Evolutionary conservation across 2,888 invertebrate species (phyloP).

Genomic region (Agelastica alni): DNA sequence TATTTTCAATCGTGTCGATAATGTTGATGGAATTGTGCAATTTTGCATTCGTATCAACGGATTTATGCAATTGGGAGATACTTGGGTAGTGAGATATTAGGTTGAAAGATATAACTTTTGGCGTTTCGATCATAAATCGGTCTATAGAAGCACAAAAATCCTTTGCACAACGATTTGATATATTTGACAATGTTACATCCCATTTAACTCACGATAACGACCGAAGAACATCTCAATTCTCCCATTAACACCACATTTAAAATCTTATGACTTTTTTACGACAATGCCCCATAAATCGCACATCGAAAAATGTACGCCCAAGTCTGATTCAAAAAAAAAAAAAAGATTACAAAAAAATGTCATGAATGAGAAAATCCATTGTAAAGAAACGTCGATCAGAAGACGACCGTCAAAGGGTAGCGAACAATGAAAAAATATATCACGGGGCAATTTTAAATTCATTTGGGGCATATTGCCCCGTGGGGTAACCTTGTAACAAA

Average conservation of each 20-base stretch:
- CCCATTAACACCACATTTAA: constrained; percentile 55
- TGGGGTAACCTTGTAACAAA: constrained; percentile 54
- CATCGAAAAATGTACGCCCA: constrained; percentile 55
- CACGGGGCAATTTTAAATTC: constrained; percentile 54
- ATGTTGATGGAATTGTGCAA: too few relatives aligned
- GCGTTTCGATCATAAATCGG: too few relatives aligned
- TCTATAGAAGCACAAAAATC: not conserved
- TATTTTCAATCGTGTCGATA: too few relatives aligned
- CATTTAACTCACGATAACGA: constrained; percentile 32
- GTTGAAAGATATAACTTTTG: too few relatives aligned
- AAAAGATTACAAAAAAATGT: constrained; percentile 33
- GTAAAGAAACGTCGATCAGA: constrained; percentile 47
- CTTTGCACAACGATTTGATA: constrained; percentile 22
- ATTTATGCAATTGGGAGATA: too few relatives aligned
- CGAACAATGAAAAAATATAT: constrained; percentile 40
- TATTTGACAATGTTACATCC: constrained; percentile 32
- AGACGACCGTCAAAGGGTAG: constrained; percentile 43
- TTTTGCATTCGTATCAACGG: too few relatives aligned
- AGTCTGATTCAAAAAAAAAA: constrained; percentile 27
- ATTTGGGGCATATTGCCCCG: constrained; percentile 52
- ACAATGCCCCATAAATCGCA: constrained; percentile 50
- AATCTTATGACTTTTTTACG: constrained; percentile 32
- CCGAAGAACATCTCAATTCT: constrained; percentile 50
- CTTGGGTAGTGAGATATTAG: too few relatives aligned
- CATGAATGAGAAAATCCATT: constrained; percentile 48